Evolutionary conservation across 2,888 invertebrate genomes (phyloP).

Genomic region (Hylaea fasciaria): DNA sequence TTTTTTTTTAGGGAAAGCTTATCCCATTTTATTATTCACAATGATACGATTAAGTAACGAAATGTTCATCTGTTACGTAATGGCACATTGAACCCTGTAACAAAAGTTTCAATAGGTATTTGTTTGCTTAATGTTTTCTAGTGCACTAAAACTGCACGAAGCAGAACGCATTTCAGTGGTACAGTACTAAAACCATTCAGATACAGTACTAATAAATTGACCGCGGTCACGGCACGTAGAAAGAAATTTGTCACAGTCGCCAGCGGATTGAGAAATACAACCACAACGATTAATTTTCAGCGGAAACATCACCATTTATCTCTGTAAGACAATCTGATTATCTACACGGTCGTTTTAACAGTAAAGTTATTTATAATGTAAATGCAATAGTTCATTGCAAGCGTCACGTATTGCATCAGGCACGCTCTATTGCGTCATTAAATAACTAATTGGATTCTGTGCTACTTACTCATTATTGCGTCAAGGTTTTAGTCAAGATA

Average conservation of each 20-base stretch:
- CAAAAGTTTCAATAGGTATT: no score
- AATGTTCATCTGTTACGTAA: no score
- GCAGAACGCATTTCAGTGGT: no score
- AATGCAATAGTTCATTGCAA: conserved; percentile 43
- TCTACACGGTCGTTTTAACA: conserved; percentile 53
- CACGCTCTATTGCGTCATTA: conserved; percentile 1
- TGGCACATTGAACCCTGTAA: no score
- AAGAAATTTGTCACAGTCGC: conserved; percentile 67
- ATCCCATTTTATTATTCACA: no score
- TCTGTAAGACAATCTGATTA: conserved; percentile 63
- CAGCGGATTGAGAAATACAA: conserved; percentile 71
- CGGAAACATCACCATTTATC: conserved; percentile 72
- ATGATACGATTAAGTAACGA: no score
- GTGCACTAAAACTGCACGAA: no score
- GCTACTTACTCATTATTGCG: background rate
- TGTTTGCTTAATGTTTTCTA: no score
- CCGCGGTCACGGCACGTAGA: conserved; percentile 58
- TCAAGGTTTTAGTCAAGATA: background rate
- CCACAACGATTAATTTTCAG: conserved; percentile 71
- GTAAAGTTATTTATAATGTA: conserved; percentile 57
- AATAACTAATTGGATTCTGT: no score
- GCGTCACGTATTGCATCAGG: conserved; percentile 1
- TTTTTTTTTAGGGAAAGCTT: no score
- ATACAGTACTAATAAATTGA: conserved; percentile 59
- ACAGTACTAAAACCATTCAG: conserved; percentile 43